phyloP scores from a whole-genome alignment of 2,797 vertebrate species.

The Myotis daubentonii region DNA sequence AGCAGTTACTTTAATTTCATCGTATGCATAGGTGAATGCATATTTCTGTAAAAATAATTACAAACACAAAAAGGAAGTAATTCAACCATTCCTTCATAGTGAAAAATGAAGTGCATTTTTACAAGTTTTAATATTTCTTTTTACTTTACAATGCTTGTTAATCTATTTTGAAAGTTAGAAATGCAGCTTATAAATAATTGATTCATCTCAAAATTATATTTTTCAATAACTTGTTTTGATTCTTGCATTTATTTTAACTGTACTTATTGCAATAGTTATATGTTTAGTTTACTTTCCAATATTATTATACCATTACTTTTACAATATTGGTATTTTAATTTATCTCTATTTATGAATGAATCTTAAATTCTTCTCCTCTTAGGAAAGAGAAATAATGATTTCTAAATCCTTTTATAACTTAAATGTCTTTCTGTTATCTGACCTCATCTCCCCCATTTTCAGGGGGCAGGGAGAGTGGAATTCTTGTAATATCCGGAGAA shows the following conservation, averaged over 20 bases:
- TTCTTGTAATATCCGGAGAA: too few species aligned
- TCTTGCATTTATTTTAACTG: background rate
- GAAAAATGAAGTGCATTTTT: background rate
- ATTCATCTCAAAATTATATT: background rate
- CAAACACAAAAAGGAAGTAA: too few species aligned
- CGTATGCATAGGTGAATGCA: too few species aligned
- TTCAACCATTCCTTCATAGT: background rate
- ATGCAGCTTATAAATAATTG: background rate
- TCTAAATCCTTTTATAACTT: background rate
- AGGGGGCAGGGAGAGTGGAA: too few species aligned
- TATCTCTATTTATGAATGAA: background rate
- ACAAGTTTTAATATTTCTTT: background rate
- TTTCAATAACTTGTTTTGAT: background rate
- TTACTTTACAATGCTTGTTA: background rate
- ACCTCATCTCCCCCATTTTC: too few species aligned
- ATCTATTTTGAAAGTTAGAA: background rate
- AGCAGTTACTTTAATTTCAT: too few species aligned
- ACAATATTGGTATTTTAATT: constrained; percentile 3
- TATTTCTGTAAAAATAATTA: too few species aligned
- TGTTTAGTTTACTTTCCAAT: background rate
- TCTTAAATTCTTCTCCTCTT: background rate
- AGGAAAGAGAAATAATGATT: background rate
- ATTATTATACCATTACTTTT: background rate
- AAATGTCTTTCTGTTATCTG: background rate
- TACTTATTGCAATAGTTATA: background rate